Evolutionary conservation across 2,888 invertebrate genomes (phyloP), one percentile per base, ranked within the genome.

Genomic region (Catotricha subobsoleta): DNA sequence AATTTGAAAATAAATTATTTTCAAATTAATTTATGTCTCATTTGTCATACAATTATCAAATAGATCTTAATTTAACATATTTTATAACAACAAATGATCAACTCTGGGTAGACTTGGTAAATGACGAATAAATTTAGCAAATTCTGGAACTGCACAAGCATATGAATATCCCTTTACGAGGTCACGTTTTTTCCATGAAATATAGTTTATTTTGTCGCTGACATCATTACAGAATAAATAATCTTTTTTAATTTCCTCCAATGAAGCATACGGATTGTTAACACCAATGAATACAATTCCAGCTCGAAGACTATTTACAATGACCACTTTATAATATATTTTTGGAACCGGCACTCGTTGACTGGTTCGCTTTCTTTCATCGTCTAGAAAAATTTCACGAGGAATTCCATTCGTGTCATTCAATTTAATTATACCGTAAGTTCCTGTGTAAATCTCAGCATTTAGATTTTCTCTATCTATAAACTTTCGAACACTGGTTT

Each of bases 291-390:
- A 61, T 9, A 67, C 74, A 18, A 71, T 58, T 3, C 69, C 74
- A 13, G 57, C 53, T 20, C 60, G 49, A 1, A 53, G 57, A 1
- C 45, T 44, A 2, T 64, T 60, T 42, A 73, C 65, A 46, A 71
- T 66, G 9, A 72, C 56, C 1, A 72, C 62, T 50, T 72, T 73
- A 67, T 70, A 76, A 45, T 62, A 70, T n/a, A 70, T 43, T 48
- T 60, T 62, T 1, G 73, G 73, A 8, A 72, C 67, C 0, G 72
- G 70, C 37, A 73, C 54, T 40, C 58, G 54, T n/a, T 53, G 59
- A 8, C 56, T 55, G 21, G 56, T 51, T 28, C 57, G 55, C 10
- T 39, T 50, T n/a, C n/a, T n/a, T n/a, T n/a, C n/a, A 41, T 62
- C 57, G 18, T 57, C 47, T 42, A 67, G 52, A 43, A 60, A 64